Base-by-base conservation (phyloP, 37 sponge, comb jelly and placozoan species). In the Ephydatia muelleri region DNA sequence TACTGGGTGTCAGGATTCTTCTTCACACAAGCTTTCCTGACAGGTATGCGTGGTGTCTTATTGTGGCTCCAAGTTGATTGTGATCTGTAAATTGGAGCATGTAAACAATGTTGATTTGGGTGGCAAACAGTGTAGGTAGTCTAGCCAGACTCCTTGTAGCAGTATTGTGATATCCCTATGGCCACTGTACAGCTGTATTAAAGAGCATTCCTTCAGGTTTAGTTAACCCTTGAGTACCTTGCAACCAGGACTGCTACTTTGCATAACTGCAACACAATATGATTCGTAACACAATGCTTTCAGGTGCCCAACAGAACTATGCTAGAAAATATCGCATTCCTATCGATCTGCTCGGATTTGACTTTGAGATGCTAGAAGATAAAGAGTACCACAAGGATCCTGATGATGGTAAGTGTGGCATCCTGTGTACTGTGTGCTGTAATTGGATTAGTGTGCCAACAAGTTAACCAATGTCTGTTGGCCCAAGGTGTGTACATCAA, bases 1-100 rank as follows among this genome's bases (percentile, higher is more conserved):
- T 99, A 94, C 88, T 99, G 99, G 99, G 79, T 99, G 12, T 99
- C 99, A 49, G 99, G 99, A 37, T 99, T 99, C 87, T 99, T 92
- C 88, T 99, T 99, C 91, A 99, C 99, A 37, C 99, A 99, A 78
- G 99, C 99, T 39, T 99, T 99, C 84, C 80, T 99, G 31, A 99
- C 99, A 85, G 99, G 99, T 98, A 82, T 57, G 69, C 0, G 25
- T 40, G 36, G 1, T 57, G 14, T 21, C 16, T 57, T 57, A 0
- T 37, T 38, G 29, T 40, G 33, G 73, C 16, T 32, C 73, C 11
- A 13, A 22, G 33, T 72, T 28, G 30, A n/a, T 69, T 72, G 57
- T 57, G 57, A 14, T 21, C 57, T 57, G 57, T 57, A 57, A 57
- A 57, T 43, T 43, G 8, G 47, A 43, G 47, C 47, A 43, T 43